Evolutionary conservation across 1,140 invertebrate genomes (phyloP).

Genomic region (Atopsyche davidsoni): DNA sequence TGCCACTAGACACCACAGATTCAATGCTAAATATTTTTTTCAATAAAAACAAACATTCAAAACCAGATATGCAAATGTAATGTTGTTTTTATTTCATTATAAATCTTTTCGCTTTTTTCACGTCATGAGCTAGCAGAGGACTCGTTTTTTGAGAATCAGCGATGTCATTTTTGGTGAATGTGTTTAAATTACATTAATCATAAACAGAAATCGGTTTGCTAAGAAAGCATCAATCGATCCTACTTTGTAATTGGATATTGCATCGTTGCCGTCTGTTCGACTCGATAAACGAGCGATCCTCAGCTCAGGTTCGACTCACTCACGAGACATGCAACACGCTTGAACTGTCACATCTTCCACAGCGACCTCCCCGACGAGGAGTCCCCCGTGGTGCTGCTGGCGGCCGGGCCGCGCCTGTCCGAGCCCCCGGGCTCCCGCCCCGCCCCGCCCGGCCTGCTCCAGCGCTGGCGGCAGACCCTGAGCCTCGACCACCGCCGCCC

Average conservation of each 20-base stretch:
- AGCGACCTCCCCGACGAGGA: slow-evolving; percentile 26
- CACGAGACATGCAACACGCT: neutral
- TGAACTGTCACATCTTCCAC: slow-evolving; percentile 14
- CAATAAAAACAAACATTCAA: no score
- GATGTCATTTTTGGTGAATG: neutral
- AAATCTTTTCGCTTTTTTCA: no score
- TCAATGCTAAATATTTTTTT: no score
- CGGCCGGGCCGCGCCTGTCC: neutral
- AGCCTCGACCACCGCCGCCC: slow-evolving; percentile 39
- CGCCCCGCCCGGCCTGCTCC: slow-evolving; percentile 29
- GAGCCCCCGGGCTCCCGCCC: slow-evolving; percentile 36
- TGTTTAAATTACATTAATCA: neutral
- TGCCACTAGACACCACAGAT: no score
- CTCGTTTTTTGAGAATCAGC: no score
- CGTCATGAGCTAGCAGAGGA: no score
- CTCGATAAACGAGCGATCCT: no score
- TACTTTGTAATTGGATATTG: neutral
- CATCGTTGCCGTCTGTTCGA: neutral
- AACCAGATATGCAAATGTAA: no score
- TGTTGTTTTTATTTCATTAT: no score
- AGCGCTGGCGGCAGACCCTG: slow-evolving; percentile 39
- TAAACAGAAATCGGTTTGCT: neutral
- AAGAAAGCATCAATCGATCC: neutral
- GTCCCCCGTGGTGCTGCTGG: slow-evolving; percentile 22
- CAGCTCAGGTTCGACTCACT: neutral